Conservation (phyloP, 2,113 vertebrate species). For the Neotoma lepida region DNA sequence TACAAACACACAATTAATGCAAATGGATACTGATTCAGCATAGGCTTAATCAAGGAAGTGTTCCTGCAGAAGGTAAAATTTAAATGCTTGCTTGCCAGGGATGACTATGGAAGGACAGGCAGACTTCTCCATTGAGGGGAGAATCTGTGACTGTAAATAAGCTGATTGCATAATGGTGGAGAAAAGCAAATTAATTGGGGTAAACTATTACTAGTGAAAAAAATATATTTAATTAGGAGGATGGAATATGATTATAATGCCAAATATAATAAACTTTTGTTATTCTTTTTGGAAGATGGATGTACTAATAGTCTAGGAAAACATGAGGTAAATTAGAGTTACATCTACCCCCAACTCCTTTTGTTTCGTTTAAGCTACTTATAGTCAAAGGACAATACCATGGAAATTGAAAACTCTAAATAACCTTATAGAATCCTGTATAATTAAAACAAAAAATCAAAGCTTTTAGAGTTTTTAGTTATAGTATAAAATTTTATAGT, state of each 20-base stretch:
- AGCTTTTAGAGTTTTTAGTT: background rate
- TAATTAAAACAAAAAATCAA: background rate
- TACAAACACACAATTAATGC: background rate
- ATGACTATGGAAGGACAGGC: background rate
- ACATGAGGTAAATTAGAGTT: background rate
- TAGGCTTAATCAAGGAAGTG: background rate
- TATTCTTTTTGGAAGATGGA: background rate
- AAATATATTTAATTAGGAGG: background rate
- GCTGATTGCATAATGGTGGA: background rate
- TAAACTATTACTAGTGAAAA: background rate
- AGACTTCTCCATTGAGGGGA: background rate
- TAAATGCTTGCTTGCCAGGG: background rate
- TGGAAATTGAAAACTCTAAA: background rate
- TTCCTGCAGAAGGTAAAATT: background rate
- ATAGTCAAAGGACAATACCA: background rate
- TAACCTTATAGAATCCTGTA: background rate
- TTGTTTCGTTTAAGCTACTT: background rate
- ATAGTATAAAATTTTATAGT: background rate
- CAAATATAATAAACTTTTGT: background rate
- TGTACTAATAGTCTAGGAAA: background rate
- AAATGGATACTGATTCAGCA: background rate
- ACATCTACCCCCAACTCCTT: background rate
- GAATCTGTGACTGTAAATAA: background rate
- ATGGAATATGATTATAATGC: background rate
- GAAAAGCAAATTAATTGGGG: background rate